phyloP scores from a whole-genome alignment of 1,140 invertebrate genomes.

The Drosophila hydei region DNA sequence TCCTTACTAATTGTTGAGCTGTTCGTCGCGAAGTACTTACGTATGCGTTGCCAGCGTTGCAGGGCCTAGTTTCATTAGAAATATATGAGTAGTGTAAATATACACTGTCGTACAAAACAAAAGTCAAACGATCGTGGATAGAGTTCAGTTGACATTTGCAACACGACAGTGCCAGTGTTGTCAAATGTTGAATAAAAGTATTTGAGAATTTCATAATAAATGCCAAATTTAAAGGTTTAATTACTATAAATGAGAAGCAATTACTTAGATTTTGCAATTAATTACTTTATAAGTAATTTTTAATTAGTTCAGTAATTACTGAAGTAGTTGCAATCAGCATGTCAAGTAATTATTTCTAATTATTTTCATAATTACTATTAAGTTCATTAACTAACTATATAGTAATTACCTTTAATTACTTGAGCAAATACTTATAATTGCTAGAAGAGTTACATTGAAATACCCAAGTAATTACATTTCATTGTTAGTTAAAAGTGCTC shows the following conservation, averaged over 20 bases:
- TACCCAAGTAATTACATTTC: not conserved
- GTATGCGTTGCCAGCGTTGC: conserved; percentile 30
- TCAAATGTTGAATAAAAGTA: not conserved
- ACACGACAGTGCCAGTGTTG: not conserved
- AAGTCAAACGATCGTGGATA: not conserved
- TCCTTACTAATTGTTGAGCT: not conserved
- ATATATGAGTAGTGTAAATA: not conserved
- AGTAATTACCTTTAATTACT: not conserved
- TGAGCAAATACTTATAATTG: not conserved
- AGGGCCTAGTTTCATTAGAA: not conserved
- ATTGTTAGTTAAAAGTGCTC: too few species aligned
- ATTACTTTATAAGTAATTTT: not conserved
- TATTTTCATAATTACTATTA: not conserved
- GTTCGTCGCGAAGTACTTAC: conserved; percentile 24
- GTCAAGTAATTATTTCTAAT: too few species aligned
- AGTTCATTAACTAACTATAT: not conserved
- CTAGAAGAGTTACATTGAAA: not conserved
- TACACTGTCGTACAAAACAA: not conserved
- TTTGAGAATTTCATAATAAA: not conserved
- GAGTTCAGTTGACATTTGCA: too few species aligned
- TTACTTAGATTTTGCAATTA: not conserved
- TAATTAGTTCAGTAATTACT: not conserved
- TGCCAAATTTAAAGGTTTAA: conserved; percentile 4
- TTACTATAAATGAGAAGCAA: not conserved
- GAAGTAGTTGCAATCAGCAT: not conserved